A percentile compares a stretch with the other conserved stretches of the same genome.
phyloP scores from a whole-genome alignment of 2,888 invertebrate genomes.

The Athetis lepigone region DNA sequence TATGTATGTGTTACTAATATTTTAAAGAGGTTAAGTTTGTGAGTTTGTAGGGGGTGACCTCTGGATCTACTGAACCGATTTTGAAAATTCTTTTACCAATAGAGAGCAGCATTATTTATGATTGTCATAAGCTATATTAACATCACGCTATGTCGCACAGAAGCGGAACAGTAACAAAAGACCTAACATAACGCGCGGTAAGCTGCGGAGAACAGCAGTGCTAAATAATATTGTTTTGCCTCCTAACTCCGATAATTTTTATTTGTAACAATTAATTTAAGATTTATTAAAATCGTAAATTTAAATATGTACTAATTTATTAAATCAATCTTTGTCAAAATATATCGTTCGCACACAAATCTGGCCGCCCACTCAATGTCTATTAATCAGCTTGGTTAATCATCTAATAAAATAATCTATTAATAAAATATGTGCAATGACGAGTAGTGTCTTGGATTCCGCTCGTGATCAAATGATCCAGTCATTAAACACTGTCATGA shows the following conservation, averaged over 20 bases:
- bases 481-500: conserved; percentile 51
- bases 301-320: conserved; percentile 29
- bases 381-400: conserved; percentile 39
- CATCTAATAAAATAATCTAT: conserved; percentile 19
- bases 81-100: too few relatives aligned
- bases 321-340: conserved; percentile 29
- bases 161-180: too few relatives aligned
- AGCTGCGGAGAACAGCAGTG: too few relatives aligned
- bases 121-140: too few relatives aligned
- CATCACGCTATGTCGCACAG: too few relatives aligned
- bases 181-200: too few relatives aligned
- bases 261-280: conserved; percentile 14
- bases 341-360: conserved; percentile 39
- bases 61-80: too few relatives aligned
- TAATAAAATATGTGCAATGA: conserved; percentile 24
- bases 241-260: conserved; percentile 2
- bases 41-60: too few relatives aligned
- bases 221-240: background rate
- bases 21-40: too few relatives aligned
- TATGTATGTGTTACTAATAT: too few relatives aligned
- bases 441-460: conserved; percentile 14
- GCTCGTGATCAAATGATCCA: conserved; percentile 33
- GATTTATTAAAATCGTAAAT: conserved; percentile 15
- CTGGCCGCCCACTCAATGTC: conserved; percentile 22
- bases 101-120: too few relatives aligned